Conservation (phyloP, 2,113 vertebrate species). For the Poeciliopsis prolifica region DNA sequence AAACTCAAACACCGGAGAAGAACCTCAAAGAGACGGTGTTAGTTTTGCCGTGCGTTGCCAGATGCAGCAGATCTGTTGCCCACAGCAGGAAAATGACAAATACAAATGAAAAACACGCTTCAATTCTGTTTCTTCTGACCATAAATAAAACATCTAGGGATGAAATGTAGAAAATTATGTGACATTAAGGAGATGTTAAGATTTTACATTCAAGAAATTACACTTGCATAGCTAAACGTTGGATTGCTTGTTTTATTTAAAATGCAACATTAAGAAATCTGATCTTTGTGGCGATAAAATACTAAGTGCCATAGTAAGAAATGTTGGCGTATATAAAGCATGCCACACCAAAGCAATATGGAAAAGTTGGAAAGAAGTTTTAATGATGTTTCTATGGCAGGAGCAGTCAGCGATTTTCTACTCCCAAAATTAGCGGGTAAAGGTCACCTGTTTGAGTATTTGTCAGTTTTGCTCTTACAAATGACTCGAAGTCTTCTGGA, state of each 20-base stretch:
- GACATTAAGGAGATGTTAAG: not conserved
- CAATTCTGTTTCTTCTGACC: not conserved
- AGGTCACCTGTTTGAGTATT: too few relatives aligned
- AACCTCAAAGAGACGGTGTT: constrained; percentile 9
- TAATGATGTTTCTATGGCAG: too few relatives aligned
- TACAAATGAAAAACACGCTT: constrained; percentile 16
- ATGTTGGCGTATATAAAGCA: too few relatives aligned
- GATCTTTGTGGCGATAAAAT: not conserved
- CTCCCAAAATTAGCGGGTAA: too few relatives aligned
- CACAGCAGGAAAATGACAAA: constrained; percentile 15
- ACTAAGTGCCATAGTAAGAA: too few relatives aligned
- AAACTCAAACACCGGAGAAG: constrained; percentile 27
- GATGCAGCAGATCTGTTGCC: constrained; percentile 16
- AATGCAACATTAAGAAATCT: not conserved
- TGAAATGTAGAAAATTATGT: not conserved
- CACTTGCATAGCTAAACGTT: not conserved
- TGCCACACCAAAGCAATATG: too few relatives aligned
- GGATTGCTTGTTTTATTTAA: not conserved
- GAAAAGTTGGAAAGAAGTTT: too few relatives aligned
- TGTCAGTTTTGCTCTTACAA: too few relatives aligned
- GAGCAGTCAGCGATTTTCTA: too few relatives aligned
- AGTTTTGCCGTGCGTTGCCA: not conserved
- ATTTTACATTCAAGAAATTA: not conserved
- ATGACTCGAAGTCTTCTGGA: too few relatives aligned
- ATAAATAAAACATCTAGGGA: not conserved